Evolutionary conservation across 2,113 vertebrate species (phyloP).

Genomic region (Drymodes brunneopygia): DNA sequence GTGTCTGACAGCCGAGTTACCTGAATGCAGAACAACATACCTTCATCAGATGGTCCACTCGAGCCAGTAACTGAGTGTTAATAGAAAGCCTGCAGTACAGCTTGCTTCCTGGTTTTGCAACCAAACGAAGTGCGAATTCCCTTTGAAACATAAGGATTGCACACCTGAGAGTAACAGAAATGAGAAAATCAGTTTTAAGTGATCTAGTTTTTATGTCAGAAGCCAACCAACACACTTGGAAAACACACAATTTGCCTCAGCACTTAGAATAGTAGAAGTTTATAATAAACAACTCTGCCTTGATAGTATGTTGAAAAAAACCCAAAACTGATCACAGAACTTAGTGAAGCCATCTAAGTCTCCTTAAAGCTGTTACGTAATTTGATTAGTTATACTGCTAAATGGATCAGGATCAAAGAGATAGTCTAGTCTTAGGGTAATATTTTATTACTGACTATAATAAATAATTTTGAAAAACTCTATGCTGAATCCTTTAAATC

Average conservation of each 20-base stretch:
- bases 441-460: neutral
- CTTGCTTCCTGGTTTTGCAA: slow-evolving; percentile 92
- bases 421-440: neutral
- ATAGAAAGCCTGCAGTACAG: slow-evolving; percentile 94
- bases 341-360: neutral
- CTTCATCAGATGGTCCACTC: slow-evolving; percentile 98
- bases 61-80: slow-evolving; percentile 93
- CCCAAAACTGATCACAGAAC: neutral
- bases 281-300: neutral
- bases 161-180: slow-evolving; percentile 77
- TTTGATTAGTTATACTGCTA: neutral
- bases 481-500: neutral
- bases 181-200: neutral
- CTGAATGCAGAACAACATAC: slow-evolving; percentile 43
- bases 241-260: neutral
- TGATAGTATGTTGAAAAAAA: neutral
- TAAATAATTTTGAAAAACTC: neutral
- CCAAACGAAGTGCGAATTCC: slow-evolving; percentile 95
- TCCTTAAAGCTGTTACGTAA: neutral
- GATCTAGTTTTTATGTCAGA: neutral
- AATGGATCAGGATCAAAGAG: neutral
- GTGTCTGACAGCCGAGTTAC: neutral
- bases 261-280: neutral
- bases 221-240: neutral
- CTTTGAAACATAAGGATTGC: slow-evolving; percentile 98